Percentiles rank a stretch among this genome's conserved stretches.
phyloP scores from a whole-genome alignment of 2,113 vertebrate species.

The Zeus faber region DNA sequence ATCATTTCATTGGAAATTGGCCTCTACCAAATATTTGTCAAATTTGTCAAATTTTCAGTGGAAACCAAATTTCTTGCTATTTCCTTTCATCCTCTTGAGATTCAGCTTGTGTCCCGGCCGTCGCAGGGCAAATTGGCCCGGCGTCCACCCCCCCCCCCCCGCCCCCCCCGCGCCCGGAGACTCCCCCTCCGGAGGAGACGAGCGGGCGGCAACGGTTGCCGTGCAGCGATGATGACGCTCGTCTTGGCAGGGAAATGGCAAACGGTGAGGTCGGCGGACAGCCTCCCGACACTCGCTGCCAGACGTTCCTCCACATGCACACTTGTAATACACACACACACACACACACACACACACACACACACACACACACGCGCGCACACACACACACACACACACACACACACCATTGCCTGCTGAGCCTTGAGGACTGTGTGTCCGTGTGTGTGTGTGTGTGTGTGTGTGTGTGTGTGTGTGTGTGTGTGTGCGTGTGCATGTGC shows the following conservation, averaged over 20 bases:
- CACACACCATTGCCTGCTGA: neutral
- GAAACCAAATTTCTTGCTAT: neutral
- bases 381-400: neutral
- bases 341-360: constrained; percentile 15
- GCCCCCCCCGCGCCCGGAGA: neutral
- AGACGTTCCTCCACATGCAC: neutral
- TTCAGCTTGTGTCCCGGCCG: constrained; percentile 21
- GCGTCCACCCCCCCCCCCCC: neutral
- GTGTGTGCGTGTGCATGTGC: neutral
- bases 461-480: neutral
- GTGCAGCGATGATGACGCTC: constrained; percentile 52
- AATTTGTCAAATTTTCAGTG: no score
- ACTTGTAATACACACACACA: constrained; percentile 11
- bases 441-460: neutral
- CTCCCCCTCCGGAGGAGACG: constrained; percentile 32
- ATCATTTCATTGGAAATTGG: no score
- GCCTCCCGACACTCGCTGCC: constrained; percentile 28
- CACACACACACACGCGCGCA: constrained; percentile 24
- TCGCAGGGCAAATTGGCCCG: constrained; percentile 37
- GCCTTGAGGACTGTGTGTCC: neutral
- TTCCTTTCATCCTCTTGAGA: neutral
- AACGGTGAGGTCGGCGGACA: constrained; percentile 77
- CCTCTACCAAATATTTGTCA: no score
- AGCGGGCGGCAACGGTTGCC: constrained; percentile 41
- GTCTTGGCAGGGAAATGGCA: constrained; percentile 75